A percentile compares a stretch with the other conserved stretches of the same genome.
phyloP scores from a whole-genome alignment of 2,888 invertebrate genomes.

The Hololepta plana region DNA sequence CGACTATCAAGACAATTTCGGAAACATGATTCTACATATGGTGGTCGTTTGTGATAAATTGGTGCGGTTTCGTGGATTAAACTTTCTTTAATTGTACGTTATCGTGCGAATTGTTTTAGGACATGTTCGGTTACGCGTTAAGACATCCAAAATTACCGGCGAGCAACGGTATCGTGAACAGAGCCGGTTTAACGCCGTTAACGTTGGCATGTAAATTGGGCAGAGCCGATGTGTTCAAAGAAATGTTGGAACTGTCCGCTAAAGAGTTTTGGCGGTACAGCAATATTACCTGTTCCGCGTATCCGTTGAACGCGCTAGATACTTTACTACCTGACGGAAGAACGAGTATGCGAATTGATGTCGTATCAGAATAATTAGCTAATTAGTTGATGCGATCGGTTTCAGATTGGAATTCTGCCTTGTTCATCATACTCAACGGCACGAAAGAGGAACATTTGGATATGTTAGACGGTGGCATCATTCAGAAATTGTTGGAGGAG shows the following conservation, averaged over 20 bases:
- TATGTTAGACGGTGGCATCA: constrained; percentile 97
- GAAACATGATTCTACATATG: constrained; percentile 99
- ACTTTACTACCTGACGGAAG: constrained; percentile 86
- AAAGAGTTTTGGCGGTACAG: constrained; percentile 98
- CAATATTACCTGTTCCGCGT: constrained; percentile 95
- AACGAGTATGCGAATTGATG: constrained; percentile 52
- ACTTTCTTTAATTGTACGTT: constrained; percentile 1
- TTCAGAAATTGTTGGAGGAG: constrained; percentile 89
- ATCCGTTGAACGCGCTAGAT: constrained; percentile 90
- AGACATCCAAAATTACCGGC: constrained; percentile 88
- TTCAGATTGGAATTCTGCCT: constrained; percentile 93
- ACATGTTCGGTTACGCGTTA: constrained; percentile 96
- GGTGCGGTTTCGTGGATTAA: constrained; percentile 33
- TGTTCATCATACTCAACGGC: constrained; percentile 94
- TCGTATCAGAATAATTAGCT: constrained; percentile 1
- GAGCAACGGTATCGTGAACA: constrained; percentile 77
- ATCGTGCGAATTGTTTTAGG: too few relatives aligned
- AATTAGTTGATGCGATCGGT: neutral
- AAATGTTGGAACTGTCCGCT: constrained; percentile 91
- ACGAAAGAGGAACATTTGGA: constrained; percentile 95
- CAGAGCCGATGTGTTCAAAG: constrained; percentile 88
- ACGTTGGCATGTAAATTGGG: constrained; percentile 90
- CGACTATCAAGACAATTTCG: constrained; percentile 89
- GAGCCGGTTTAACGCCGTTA: constrained; percentile 81
- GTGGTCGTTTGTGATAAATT: constrained; percentile 94